These are phyloP conservation scores for Leptopilina drosophilae DNA, from an alignment of 2,888 invertebrate species.

Conservation along the genomic window DNA sequence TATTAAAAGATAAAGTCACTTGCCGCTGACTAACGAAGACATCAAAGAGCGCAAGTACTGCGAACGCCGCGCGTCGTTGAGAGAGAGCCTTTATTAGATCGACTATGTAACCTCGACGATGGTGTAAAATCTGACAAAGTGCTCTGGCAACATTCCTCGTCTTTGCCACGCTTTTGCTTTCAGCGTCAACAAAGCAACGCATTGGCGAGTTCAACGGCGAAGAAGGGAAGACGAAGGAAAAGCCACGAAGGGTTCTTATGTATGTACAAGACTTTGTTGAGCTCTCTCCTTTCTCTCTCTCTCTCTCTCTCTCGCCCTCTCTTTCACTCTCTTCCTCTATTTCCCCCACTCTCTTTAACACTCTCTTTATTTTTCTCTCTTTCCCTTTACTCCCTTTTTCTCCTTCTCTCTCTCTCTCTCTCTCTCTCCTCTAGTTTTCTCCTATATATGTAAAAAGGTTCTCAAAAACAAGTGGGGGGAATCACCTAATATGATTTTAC, in stretches of 20 bases:
- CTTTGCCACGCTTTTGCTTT: conserved; percentile 57
- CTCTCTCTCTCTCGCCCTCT: too few relatives aligned
- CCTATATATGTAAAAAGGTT: conserved; percentile 29
- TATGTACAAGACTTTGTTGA: conserved; percentile 46
- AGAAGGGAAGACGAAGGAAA: conserved; percentile 38
- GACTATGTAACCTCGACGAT: conserved; percentile 65
- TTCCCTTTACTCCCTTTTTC: too few relatives aligned
- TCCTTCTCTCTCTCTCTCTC: too few relatives aligned
- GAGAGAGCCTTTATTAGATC: conserved; percentile 72
- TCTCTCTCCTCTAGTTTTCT: too few relatives aligned
- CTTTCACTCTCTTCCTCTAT: too few relatives aligned
- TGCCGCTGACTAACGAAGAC: conserved; percentile 62
- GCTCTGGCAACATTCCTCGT: conserved; percentile 58
- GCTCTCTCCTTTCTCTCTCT: too few relatives aligned
- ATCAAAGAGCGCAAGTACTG: conserved; percentile 66
- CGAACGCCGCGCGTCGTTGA: conserved; percentile 43
- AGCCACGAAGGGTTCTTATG: conserved; percentile 41
- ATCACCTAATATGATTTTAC: conserved; percentile 62
- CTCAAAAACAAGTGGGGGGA: conserved; percentile 75
- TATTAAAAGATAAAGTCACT: conserved; percentile 58
- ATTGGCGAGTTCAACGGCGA: conserved; percentile 36
- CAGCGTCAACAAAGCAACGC: conserved; percentile 43
- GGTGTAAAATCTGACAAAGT: conserved; percentile 63
- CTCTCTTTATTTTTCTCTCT: too few relatives aligned
- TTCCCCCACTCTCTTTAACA: too few relatives aligned